Percentiles rank a stretch among this genome's conserved stretches.
Conservation (phyloP, 37 sponge, comb jelly and placozoan genomes). For the Diacarnus erythraeanus region DNA sequence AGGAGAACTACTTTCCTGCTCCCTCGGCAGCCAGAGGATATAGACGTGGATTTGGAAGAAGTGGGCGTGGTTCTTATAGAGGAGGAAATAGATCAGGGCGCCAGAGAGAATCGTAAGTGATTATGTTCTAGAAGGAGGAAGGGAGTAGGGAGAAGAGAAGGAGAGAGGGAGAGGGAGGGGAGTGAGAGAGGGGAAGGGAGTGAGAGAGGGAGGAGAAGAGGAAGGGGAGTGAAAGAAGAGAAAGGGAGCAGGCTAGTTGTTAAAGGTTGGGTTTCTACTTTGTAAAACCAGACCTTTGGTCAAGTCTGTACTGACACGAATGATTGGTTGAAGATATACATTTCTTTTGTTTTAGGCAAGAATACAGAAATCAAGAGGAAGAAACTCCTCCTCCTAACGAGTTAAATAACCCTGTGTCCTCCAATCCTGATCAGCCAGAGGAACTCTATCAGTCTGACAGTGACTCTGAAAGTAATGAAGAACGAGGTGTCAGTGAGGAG, state of each 20-base stretch:
- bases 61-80: slow-evolving; percentile 16
- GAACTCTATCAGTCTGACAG: not conserved
- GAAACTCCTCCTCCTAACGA: not conserved
- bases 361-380: not conserved
- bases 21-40: slow-evolving; percentile 15
- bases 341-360: not conserved
- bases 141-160: too few relatives aligned
- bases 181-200: too few relatives aligned
- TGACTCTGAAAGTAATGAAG: slow-evolving; percentile 18
- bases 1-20: slow-evolving; percentile 33
- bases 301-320: too few relatives aligned
- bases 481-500: slow-evolving; percentile 9
- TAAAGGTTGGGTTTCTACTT: too few relatives aligned
- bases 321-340: too few relatives aligned
- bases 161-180: too few relatives aligned
- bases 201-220: too few relatives aligned
- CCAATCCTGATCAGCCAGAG: not conserved
- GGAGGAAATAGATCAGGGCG: slow-evolving; percentile 18
- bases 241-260: too few relatives aligned
- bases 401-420: not conserved
- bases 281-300: too few relatives aligned
- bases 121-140: not conserved
- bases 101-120: not conserved
- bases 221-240: too few relatives aligned
- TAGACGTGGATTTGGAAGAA: slow-evolving; percentile 20